These are phyloP conservation scores for Chelonus insularis DNA, from an alignment of 1,140 invertebrate species.

Conservation along the genomic window DNA sequence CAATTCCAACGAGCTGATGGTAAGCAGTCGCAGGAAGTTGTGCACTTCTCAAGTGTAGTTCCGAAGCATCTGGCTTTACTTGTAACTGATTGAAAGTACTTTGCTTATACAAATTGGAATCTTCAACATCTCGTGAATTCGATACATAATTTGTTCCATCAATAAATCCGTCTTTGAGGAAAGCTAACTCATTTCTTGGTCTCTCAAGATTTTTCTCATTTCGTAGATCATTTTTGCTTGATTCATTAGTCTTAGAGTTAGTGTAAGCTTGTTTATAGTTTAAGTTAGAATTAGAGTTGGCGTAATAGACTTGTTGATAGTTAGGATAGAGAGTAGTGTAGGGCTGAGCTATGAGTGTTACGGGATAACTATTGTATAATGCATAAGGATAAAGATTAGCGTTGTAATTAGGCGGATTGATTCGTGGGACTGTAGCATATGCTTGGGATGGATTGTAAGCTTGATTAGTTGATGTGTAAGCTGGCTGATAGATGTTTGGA, in stretches of 20 bases:
- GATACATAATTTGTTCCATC: conserved; percentile 51
- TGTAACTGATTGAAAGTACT: conserved; percentile 42
- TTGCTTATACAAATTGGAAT: conserved; percentile 42
- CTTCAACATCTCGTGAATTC: conserved; percentile 45
- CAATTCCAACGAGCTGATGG: conserved; percentile 44
- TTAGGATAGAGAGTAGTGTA: conserved; percentile 43
- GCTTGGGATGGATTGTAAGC: background rate
- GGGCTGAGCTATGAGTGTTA: conserved; percentile 15
- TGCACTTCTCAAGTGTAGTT: conserved; percentile 23
- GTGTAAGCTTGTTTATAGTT: conserved; percentile 39
- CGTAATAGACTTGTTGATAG: conserved; percentile 37
- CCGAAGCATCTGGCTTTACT: conserved; percentile 11
- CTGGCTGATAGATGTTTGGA: background rate
- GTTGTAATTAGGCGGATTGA: conserved; percentile 5
- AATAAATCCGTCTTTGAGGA: conserved; percentile 37
- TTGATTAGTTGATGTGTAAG: conserved; percentile 10
- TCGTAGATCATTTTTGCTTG: conserved; percentile 5
- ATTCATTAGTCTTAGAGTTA: conserved; percentile 43
- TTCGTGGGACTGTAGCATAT: background rate
- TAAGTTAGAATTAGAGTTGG: conserved; percentile 45
- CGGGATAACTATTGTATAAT: conserved; percentile 10
- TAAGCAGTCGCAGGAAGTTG: conserved; percentile 42
- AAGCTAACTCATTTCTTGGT: conserved; percentile 33
- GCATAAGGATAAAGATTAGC: conserved; percentile 31
- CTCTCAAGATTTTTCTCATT: conserved; percentile 27